Conservation (phyloP, 2,888 invertebrate species). For the Mythimna ferrago region DNA sequence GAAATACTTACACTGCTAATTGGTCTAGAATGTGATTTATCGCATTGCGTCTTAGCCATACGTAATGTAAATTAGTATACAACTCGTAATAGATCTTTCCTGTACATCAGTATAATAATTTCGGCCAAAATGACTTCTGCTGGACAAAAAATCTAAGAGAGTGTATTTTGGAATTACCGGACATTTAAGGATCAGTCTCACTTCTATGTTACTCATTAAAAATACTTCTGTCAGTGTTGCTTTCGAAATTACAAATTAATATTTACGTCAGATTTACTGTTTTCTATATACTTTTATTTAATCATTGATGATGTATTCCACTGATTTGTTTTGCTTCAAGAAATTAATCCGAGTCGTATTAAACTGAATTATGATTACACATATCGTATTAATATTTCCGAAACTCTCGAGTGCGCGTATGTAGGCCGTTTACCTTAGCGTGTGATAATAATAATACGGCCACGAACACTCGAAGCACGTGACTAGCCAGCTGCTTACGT, state of each 20-base stretch:
- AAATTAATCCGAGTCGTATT: constrained; percentile 38
- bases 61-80: neutral
- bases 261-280: neutral
- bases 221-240: neutral
- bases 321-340: constrained; percentile 34
- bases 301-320: constrained; percentile 4
- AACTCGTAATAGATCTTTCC: neutral
- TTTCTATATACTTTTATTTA: neutral
- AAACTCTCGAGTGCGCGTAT: constrained; percentile 38
- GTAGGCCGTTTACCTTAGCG: constrained; percentile 66
- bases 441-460: constrained; percentile 61
- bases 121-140: neutral
- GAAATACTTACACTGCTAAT: constrained; percentile 17
- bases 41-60: neutral
- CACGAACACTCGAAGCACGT: constrained; percentile 59
- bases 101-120: neutral
- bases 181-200: neutral
- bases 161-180: constrained; percentile 1
- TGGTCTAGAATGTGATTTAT: constrained; percentile 24
- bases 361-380: constrained; percentile 26
- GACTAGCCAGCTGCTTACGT: constrained; percentile 56
- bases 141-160: neutral
- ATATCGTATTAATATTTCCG: constrained; percentile 36
- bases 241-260: constrained; percentile 41
- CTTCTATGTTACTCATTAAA: constrained; percentile 10